Conservation (phyloP, 2,113 vertebrate species). For the Saccopteryx leptura region DNA sequence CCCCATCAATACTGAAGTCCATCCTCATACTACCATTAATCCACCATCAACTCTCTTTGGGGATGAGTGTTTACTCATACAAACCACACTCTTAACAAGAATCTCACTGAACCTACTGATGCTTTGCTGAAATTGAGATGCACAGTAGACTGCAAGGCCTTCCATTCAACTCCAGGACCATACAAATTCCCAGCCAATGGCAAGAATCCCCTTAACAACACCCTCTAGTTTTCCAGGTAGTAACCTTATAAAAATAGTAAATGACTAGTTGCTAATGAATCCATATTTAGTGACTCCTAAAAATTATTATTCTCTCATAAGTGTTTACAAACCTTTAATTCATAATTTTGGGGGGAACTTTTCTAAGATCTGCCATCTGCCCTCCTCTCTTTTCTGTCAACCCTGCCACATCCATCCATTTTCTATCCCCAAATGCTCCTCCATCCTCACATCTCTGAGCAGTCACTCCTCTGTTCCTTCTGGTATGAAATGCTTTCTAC, state of each 20-base stretch:
- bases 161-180: background rate
- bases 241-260: constrained; percentile 60
- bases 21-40: background rate
- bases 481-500: background rate
- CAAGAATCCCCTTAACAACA: background rate
- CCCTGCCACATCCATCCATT: background rate
- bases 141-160: background rate
- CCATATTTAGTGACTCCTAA: constrained; percentile 3
- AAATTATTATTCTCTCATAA: constrained; percentile 25
- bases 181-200: background rate
- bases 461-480: background rate
- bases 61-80: background rate
- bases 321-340: constrained; percentile 54
- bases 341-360: constrained; percentile 48
- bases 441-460: background rate
- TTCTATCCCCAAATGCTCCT: background rate
- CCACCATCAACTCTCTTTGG: background rate
- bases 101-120: background rate
- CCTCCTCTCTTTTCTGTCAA: constrained; percentile 44
- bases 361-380: background rate
- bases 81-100: background rate
- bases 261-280: constrained; percentile 17
- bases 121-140: background rate
- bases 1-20: background rate
- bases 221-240: constrained; percentile 39